A percentile compares a stretch with the other conserved stretches of the same genome.
Conservation (phyloP, 2,888 invertebrate species). For the Synergus japonicus region DNA sequence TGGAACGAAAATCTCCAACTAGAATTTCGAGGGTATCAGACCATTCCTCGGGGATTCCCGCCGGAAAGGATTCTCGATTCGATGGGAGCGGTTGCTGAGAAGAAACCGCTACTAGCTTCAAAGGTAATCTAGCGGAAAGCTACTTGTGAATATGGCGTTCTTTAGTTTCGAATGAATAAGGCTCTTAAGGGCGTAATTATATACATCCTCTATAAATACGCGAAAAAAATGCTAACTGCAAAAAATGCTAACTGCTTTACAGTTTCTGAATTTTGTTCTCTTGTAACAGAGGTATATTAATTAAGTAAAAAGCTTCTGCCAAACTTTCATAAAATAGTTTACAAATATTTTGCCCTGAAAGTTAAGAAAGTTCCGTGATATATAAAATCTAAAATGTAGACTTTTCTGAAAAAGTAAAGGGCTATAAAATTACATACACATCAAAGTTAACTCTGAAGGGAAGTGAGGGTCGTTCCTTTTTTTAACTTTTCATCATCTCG, state of each 20-base stretch:
- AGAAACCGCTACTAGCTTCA: not conserved
- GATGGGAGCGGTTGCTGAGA: not conserved
- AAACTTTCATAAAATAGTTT: too few relatives aligned
- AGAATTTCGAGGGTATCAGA: not conserved
- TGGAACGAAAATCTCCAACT: not conserved
- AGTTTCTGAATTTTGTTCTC: too few relatives aligned
- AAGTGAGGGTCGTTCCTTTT: not conserved
- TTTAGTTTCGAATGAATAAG: too few relatives aligned
- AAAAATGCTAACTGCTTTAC: too few relatives aligned
- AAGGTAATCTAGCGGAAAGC: too few relatives aligned
- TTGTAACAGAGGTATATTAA: too few relatives aligned
- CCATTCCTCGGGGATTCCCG: not conserved
- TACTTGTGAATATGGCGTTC: too few relatives aligned
- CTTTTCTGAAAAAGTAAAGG: not conserved
- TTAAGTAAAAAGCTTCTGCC: too few relatives aligned
- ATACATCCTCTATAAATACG: too few relatives aligned
- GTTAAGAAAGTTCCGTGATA: not conserved
- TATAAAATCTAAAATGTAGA: too few relatives aligned
- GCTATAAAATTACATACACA: not conserved
- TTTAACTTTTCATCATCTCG: not conserved
- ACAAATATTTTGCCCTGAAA: not conserved
- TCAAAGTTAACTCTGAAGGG: slow-evolving; percentile 12
- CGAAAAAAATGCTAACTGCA: too few relatives aligned
- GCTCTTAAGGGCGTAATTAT: too few relatives aligned
- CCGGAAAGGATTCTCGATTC: not conserved